Evolutionary conservation across 2,113 vertebrate genomes (phyloP).

Genomic region (Thinocorus orbignyianus): DNA sequence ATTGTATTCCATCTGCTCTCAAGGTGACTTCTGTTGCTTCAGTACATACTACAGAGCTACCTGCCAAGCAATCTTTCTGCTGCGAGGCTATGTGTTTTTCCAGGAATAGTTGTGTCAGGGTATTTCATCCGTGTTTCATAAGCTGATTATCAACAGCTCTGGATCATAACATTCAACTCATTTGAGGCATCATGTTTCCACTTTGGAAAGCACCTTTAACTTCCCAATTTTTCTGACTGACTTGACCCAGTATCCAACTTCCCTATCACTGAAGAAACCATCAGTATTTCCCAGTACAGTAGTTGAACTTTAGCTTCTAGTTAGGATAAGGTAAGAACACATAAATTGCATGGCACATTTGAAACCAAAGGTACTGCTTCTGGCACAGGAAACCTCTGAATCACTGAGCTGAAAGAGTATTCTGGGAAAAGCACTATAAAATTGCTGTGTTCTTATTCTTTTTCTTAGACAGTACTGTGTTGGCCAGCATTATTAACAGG

Average conservation of each 20-base stretch:
- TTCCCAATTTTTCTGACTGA: background rate
- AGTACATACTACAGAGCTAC: background rate
- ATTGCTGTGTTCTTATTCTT: background rate
- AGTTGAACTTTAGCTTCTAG: background rate
- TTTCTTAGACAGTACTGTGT: background rate
- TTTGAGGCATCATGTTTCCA: background rate
- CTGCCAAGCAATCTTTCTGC: constrained; percentile 50
- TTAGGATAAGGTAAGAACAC: background rate
- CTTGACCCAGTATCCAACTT: background rate
- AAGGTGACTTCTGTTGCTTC: constrained; percentile 73
- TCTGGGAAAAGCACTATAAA: background rate
- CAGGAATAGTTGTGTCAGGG: background rate
- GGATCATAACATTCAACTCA: constrained; percentile 13
- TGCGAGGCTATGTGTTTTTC: constrained; percentile 23
- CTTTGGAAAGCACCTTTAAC: background rate
- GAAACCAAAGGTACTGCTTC: background rate
- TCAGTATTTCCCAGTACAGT: background rate
- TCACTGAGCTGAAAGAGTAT: background rate
- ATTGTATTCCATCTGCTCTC: constrained; percentile 71
- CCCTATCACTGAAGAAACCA: background rate
- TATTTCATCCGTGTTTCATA: constrained; percentile 43
- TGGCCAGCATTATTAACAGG: background rate
- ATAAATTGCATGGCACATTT: background rate
- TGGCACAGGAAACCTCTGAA: background rate
- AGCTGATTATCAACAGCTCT: constrained; percentile 30